These are phyloP conservation scores for Drosophila oshimai DNA, from an alignment of 1,140 invertebrate species.

Conservation along the genomic window DNA sequence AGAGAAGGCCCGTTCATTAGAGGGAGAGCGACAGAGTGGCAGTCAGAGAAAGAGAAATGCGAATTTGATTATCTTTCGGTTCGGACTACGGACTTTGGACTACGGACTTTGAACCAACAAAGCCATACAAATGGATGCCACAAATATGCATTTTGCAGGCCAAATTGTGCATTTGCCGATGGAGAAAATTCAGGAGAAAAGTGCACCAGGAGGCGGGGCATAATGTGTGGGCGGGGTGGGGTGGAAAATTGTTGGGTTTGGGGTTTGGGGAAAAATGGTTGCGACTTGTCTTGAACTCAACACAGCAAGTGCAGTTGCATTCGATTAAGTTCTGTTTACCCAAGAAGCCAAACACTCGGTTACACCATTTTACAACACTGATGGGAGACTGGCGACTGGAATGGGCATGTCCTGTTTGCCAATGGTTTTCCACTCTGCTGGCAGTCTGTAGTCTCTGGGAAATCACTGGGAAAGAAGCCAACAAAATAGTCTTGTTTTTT, in stretches of 20 bases:
- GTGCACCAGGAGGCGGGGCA: neutral
- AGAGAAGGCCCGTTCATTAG: slow-evolving; percentile 15
- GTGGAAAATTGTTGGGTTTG: neutral
- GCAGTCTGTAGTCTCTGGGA: neutral
- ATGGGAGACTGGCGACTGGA: neutral
- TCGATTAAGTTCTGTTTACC: slow-evolving; percentile 24
- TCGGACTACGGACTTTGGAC: slow-evolving; percentile 15
- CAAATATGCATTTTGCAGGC: slow-evolving; percentile 41
- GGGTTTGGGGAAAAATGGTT: too few relatives aligned
- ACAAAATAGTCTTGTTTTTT: neutral
- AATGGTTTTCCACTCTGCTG: neutral
- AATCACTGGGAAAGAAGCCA: neutral
- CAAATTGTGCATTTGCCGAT: slow-evolving; percentile 33
- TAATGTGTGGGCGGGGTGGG: neutral
- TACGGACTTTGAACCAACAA: slow-evolving; percentile 28
- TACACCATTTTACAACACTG: slow-evolving; percentile 15
- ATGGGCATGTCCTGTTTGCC: neutral
- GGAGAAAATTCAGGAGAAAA: slow-evolving; percentile 15
- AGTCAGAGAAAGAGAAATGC: slow-evolving; percentile 22
- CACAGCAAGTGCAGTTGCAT: slow-evolving; percentile 18
- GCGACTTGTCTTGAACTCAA: neutral
- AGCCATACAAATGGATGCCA: slow-evolving; percentile 44
- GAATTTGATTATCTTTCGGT: slow-evolving; percentile 42
- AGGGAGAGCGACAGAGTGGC: neutral
- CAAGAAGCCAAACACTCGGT: slow-evolving; percentile 17